Base-by-base conservation (phyloP, 1,140 invertebrate species). In the Lepidurus arcticus region DNA sequence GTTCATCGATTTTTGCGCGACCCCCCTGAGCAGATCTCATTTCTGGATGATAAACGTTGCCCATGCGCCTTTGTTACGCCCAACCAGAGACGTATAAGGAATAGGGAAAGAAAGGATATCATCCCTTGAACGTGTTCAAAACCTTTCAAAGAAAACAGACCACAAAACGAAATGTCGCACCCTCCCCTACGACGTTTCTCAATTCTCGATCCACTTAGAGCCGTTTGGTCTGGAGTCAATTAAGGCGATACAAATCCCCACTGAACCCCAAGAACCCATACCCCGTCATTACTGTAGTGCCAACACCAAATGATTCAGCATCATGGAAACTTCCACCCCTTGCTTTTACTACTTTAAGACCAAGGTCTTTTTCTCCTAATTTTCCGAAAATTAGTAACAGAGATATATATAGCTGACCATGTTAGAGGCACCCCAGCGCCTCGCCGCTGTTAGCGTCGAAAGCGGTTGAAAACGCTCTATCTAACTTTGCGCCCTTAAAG, bases 21-120 rank as follows among this genome's bases (percentile, higher is more conserved):
- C 53, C 53, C 53, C 21, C 53, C 53, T 65, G 53, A 65, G 53
- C 53, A 65, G 53, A 65, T 65, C 53, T 65, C 53, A 65, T 65
- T 65, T 65, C 53, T 65, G 53, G 53, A 65, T 65, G 53, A 65
- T 65, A 65, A 65, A 65, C 53, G 53, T 65, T 65, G 53, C 53
- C 21, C 53, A 65, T 65, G 53, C 53, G 53, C 53, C 13, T 7
- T 65, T 65, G 53, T 65, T 65, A 65, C 53, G 53, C 53, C 53
- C 53, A 65, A 21, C 53, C 53, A 65, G 53, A 65, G 16, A 65
- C 53, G 53, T n/a, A 65, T 13, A 21, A 65, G 21, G 16, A 21
- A 21, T 13, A 65, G 21, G 21, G 45, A 6, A 65, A 65, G 21
- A 65, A 16, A 21, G 13, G 21, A 65, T 21, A 65, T 65, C 8